Percentiles rank a stretch among this genome's conserved stretches.
Conservation (phyloP, 2,113 vertebrate species). For the Halichoeres trimaculatus region DNA sequence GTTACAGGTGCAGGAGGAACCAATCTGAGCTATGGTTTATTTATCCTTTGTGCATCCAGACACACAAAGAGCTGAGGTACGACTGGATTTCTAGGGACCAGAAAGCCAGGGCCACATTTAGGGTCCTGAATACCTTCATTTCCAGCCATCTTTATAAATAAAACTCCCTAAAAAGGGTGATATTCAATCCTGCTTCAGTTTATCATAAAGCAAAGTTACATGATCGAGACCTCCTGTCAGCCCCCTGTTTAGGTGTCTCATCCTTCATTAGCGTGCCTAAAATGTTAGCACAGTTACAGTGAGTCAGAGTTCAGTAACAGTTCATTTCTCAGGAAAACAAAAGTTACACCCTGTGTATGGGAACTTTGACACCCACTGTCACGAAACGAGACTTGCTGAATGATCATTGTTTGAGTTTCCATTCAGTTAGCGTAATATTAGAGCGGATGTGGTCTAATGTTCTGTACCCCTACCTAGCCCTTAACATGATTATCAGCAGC, state of each 20-base stretch:
- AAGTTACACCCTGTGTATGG: constrained; percentile 40
- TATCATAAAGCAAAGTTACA: neutral
- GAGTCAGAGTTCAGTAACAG: constrained; percentile 33
- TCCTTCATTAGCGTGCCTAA: neutral
- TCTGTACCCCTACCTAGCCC: constrained; percentile 29
- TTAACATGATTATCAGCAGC: constrained; percentile 41
- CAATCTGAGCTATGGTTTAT: neutral
- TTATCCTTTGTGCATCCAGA: neutral
- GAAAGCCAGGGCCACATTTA: no score
- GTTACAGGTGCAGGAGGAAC: constrained; percentile 22
- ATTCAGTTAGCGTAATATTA: constrained; percentile 20
- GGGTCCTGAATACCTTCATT: no score
- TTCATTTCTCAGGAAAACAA: constrained; percentile 73
- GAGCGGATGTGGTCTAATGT: constrained; percentile 64
- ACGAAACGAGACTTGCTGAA: constrained; percentile 4
- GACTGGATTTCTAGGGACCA: no score
- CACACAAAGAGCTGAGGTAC: constrained; percentile 29
- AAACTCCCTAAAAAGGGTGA: no score
- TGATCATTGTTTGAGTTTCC: constrained; percentile 48
- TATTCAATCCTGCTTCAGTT: neutral
- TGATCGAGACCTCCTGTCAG: neutral
- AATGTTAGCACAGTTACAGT: constrained; percentile 7
- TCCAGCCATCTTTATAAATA: no score
- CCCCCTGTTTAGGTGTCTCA: neutral
- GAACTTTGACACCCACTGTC: constrained; percentile 41